phyloP scores from a whole-genome alignment of 2,888 invertebrate genomes.

The Lumbricus terrestris region DNA sequence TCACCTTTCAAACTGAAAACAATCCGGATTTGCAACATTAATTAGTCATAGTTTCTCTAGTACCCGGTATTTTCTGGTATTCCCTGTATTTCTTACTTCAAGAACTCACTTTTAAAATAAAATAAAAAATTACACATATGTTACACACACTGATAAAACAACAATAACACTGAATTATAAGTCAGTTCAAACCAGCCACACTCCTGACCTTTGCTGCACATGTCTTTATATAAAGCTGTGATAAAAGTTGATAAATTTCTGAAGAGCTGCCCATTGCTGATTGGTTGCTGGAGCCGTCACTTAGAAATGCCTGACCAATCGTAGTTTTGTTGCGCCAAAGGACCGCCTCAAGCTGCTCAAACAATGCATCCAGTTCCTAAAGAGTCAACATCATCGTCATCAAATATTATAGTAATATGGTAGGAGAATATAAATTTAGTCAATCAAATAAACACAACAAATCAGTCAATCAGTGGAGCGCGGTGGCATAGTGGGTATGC shows the following conservation, averaged over 20 bases:
- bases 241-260: conserved; percentile 17
- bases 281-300: neutral
- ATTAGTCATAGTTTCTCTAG: neutral
- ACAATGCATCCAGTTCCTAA: conserved; percentile 47
- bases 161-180: neutral
- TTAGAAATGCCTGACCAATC: neutral
- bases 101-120: too few relatives aligned
- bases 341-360: conserved; percentile 44
- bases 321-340: neutral
- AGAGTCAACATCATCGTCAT: neutral
- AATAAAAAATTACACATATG: neutral
- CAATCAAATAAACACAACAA: too few relatives aligned
- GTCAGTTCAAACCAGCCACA: neutral
- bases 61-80: too few relatives aligned
- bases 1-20: neutral
- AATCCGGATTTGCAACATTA: neutral
- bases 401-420: too few relatives aligned
- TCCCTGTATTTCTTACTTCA: neutral
- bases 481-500: too few relatives aligned
- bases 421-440: too few relatives aligned
- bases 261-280: neutral
- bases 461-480: too few relatives aligned
- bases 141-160: neutral
- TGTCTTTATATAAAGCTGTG: conserved; percentile 25
- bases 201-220: conserved; percentile 30